Evolutionary conservation across 2,888 invertebrate genomes (phyloP).

Genomic region (Resseliella maxima): DNA sequence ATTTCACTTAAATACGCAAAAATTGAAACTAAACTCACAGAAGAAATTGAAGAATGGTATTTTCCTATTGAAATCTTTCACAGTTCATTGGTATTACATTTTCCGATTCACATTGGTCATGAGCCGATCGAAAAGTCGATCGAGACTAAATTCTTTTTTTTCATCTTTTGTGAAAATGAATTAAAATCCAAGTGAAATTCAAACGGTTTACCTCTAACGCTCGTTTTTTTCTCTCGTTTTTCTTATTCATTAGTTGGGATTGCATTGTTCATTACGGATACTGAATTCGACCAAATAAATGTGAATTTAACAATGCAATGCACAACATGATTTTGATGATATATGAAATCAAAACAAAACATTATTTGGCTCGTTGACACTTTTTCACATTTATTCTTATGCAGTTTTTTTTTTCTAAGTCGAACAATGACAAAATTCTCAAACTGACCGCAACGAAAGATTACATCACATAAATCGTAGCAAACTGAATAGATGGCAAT

Average conservation of each 20-base stretch:
- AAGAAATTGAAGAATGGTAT: conserved; percentile 24
- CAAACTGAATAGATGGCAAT: background rate
- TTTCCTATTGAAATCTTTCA: background rate
- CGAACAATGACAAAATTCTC: background rate
- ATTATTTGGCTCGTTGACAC: conserved; percentile 45
- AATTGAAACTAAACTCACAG: background rate
- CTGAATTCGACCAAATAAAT: conserved; percentile 37
- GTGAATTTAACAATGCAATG: too few species aligned
- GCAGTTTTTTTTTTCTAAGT: background rate
- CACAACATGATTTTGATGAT: background rate
- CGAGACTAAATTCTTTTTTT: background rate
- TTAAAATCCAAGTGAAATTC: background rate
- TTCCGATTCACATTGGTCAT: conserved; percentile 30
- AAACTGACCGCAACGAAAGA: conserved; percentile 51
- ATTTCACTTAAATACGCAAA: background rate
- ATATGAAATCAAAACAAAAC: conserved; percentile 21
- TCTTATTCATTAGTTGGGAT: too few species aligned
- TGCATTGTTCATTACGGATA: conserved; percentile 24
- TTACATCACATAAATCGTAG: conserved; percentile 35
- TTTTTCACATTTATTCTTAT: too few species aligned
- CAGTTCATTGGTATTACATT: background rate
- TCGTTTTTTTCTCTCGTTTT: too few species aligned
- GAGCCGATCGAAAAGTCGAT: conserved; percentile 45
- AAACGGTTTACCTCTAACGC: too few species aligned
- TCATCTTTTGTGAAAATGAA: too few species aligned